Evolutionary conservation across 2,888 invertebrate species (phyloP).

Genomic region (Petrolisthes manimaculis): DNA sequence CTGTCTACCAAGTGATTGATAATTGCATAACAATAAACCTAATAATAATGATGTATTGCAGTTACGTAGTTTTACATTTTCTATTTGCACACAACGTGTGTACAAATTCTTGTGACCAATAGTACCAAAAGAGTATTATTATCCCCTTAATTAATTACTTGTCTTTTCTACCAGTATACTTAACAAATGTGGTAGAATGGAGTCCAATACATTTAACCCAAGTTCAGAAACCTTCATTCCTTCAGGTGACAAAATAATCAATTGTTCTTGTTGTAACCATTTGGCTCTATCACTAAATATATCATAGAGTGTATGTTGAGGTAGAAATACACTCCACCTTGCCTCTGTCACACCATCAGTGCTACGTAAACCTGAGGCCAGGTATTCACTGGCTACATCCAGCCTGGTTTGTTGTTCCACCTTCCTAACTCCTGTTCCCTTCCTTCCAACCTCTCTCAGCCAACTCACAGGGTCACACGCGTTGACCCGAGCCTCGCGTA

Average conservation of each 20-base stretch:
- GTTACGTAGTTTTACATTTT: no score
- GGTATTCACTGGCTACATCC: constrained; percentile 39
- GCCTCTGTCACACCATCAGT: constrained; percentile 35
- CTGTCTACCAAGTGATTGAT: no score
- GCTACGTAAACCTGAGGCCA: constrained; percentile 54
- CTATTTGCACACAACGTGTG: no score
- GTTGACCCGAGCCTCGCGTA: constrained; percentile 53
- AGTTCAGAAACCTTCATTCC: constrained; percentile 31
- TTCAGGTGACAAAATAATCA: constrained; percentile 24
- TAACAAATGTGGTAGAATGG: constrained; percentile 45
- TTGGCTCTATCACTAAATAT: constrained; percentile 19
- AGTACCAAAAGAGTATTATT: no score
- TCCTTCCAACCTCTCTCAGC: constrained; percentile 41
- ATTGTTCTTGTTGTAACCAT: constrained; percentile 22
- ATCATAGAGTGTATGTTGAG: background rate
- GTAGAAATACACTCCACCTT: constrained; percentile 35
- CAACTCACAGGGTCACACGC: constrained; percentile 52
- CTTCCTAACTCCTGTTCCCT: constrained; percentile 48
- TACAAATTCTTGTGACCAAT: no score
- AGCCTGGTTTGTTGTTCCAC: constrained; percentile 10
- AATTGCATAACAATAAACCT: no score
- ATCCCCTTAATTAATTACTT: background rate
- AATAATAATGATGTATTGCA: no score
- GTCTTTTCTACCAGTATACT: constrained; percentile 4
- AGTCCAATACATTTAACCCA: constrained; percentile 55